Percentiles rank a stretch among this genome's conserved stretches.
Conservation (phyloP, 2,797 vertebrate species). For the Acanthopagrus latus region DNA sequence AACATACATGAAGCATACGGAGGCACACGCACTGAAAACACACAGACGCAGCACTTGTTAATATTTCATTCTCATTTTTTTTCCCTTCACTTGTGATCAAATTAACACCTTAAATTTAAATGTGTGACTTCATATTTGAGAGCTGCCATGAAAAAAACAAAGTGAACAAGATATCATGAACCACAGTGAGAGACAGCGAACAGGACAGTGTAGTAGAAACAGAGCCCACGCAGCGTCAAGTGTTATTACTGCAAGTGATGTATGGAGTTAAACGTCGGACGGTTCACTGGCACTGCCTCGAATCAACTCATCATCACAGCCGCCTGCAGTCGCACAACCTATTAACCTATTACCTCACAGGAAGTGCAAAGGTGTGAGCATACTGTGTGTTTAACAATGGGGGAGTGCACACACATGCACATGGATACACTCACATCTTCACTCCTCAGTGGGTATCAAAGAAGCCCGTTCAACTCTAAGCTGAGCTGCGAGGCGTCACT, state of each 20-base stretch:
- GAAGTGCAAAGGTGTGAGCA: slow-evolving; percentile 1
- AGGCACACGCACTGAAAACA: background rate
- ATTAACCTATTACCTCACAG: slow-evolving; percentile 6
- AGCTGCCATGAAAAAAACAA: background rate
- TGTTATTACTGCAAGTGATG: slow-evolving; percentile 12
- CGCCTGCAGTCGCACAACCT: slow-evolving; percentile 14
- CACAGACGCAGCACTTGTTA: too few species aligned
- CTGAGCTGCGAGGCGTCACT: slow-evolving; percentile 41
- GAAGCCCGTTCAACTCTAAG: background rate
- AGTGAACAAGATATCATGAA: background rate
- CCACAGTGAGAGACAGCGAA: background rate
- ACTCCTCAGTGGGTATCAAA: slow-evolving; percentile 10
- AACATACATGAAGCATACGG: background rate
- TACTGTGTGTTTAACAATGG: too few species aligned
- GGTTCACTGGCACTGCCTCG: background rate
- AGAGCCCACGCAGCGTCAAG: slow-evolving; percentile 7
- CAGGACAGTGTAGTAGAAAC: background rate
- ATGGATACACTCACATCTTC: background rate
- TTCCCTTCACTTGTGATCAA: background rate
- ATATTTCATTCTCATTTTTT: too few species aligned
- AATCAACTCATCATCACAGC: slow-evolving; percentile 27
- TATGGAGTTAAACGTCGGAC: slow-evolving; percentile 11
- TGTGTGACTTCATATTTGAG: background rate
- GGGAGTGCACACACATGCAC: background rate
- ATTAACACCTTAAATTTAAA: background rate